These are phyloP conservation scores for Acanthornis magna DNA, from an alignment of 2,797 vertebrate genomes.

Conservation along the genomic window DNA sequence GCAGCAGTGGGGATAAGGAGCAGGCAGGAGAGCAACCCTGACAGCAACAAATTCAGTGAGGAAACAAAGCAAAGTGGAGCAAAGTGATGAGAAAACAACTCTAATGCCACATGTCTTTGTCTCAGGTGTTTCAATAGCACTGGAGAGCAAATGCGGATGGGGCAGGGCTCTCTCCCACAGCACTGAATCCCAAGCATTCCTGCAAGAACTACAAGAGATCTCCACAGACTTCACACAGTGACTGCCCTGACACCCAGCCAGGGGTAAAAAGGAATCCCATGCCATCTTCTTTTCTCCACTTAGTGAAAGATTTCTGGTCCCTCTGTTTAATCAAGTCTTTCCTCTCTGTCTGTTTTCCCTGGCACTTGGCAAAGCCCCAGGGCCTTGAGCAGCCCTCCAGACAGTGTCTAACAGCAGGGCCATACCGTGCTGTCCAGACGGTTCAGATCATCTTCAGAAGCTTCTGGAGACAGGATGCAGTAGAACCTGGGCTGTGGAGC, in stretches of 20 bases:
- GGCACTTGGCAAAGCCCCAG: neutral
- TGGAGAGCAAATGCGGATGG: neutral
- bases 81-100: neutral
- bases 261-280: neutral
- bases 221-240: neutral
- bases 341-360: neutral
- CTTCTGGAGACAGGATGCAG: slow-evolving; percentile 92
- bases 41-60: neutral
- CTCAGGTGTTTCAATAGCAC: neutral
- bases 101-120: fast-evolving
- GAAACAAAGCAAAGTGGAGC: neutral
- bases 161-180: neutral
- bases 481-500: slow-evolving; percentile 93
- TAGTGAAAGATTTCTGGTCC: neutral
- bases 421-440: slow-evolving; percentile 88
- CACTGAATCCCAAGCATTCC: neutral
- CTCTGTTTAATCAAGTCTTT: neutral
- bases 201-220: neutral
- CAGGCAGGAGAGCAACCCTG: neutral
- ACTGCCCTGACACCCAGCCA: neutral
- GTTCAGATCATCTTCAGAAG: slow-evolving; percentile 92
- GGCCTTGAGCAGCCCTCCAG: neutral
- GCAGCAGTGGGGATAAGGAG: neutral
- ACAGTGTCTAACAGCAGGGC: neutral
- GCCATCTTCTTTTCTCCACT: neutral